Conservation (phyloP, 2,113 vertebrate genomes). For the Oxygymnocypris stewartii region DNA sequence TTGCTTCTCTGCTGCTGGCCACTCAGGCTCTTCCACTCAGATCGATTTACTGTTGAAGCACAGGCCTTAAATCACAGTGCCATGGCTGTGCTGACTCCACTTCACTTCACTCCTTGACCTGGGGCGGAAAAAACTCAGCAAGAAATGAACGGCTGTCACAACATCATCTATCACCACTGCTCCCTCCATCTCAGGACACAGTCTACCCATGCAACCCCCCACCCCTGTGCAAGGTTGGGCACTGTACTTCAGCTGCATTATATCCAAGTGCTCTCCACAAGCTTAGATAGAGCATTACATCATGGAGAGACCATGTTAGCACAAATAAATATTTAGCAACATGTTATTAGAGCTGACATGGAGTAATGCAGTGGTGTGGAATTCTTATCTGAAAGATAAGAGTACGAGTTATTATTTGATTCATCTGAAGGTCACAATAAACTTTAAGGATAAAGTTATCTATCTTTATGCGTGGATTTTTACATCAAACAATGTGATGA, state of each 20-base stretch:
- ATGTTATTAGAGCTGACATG: constrained; percentile 50
- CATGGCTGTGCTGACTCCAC: constrained; percentile 53
- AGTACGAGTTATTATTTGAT: not conserved
- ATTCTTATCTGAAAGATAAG: constrained; percentile 16
- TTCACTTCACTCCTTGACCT: constrained; percentile 43
- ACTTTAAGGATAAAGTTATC: no score
- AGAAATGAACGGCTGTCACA: constrained; percentile 50
- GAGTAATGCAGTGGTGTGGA: constrained; percentile 33
- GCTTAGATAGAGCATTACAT: constrained; percentile 47
- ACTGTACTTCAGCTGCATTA: constrained; percentile 41
- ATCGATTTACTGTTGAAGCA: constrained; percentile 53
- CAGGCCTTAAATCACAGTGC: constrained; percentile 54
- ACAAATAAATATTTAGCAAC: constrained; percentile 33
- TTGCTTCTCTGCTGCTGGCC: constrained; percentile 32
- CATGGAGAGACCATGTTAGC: constrained; percentile 43
- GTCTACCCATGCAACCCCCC: constrained; percentile 22
- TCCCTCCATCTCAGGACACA: constrained; percentile 20
- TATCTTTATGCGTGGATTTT: not conserved
- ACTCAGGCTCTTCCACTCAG: constrained; percentile 35
- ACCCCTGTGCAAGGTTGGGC: constrained; percentile 21
- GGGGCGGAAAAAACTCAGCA: constrained; percentile 36
- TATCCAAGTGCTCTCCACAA: constrained; percentile 20
- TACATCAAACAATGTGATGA: not conserved
- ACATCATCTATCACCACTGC: constrained; percentile 52
- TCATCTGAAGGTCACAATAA: not conserved